Evolutionary conservation across 2,888 invertebrate genomes (phyloP).

Genomic region (Metellina segmentata): DNA sequence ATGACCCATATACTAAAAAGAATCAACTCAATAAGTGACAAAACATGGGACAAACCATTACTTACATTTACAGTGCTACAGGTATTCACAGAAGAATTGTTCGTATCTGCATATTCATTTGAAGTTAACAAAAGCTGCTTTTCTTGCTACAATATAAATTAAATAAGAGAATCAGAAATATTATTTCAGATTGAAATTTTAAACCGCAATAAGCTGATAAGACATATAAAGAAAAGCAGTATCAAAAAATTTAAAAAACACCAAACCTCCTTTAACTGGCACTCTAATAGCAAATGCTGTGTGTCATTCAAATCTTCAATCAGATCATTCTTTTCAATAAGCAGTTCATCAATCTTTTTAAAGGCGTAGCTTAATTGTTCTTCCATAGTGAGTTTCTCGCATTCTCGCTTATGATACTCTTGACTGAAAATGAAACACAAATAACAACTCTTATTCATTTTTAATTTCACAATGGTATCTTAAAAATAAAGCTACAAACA

Average conservation of each 20-base stretch:
- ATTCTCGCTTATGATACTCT: conserved; percentile 48
- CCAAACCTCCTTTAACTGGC: conserved; percentile 79
- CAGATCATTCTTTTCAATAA: conserved; percentile 52
- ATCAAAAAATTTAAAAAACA: neutral
- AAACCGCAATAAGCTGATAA: neutral
- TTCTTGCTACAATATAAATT: conserved; percentile 10
- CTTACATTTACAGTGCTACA: conserved; percentile 18
- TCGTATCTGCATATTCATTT: neutral
- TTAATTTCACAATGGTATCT: too few species aligned
- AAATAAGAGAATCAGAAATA: neutral
- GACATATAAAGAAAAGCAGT: neutral
- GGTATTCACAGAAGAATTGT: neutral
- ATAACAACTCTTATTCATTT: too few species aligned
- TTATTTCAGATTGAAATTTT: neutral
- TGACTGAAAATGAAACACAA: conserved; percentile 18
- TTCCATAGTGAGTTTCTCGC: conserved; percentile 30
- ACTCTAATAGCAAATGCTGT: conserved; percentile 82
- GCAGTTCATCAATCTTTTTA: conserved; percentile 53
- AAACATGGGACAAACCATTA: neutral
- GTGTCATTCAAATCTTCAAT: conserved; percentile 76
- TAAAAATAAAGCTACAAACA: too few species aligned
- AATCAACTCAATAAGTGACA: neutral
- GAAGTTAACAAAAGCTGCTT: conserved; percentile 16
- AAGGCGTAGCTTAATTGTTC: conserved; percentile 51
- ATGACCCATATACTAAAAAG: neutral